Conservation (phyloP, 2,113 vertebrate genomes). For the Ochotona princeps region DNA sequence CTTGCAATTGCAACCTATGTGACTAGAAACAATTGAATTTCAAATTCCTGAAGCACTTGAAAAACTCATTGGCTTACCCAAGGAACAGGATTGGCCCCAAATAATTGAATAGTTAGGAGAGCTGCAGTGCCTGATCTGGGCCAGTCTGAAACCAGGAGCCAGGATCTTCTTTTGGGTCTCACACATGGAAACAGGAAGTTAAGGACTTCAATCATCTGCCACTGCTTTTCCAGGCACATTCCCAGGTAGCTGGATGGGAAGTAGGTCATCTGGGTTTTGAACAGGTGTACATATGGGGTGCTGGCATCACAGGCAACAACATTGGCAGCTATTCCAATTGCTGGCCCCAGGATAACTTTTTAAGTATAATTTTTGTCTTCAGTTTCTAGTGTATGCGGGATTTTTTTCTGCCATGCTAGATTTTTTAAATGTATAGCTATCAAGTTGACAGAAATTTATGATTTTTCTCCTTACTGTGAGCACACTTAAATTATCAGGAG, state of each 20-base stretch:
- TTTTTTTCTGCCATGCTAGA: neutral
- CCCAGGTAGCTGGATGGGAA: too few relatives aligned
- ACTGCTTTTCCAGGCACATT: too few relatives aligned
- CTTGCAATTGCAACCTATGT: neutral
- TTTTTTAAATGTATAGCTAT: neutral
- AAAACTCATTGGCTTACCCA: neutral
- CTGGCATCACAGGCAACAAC: neutral
- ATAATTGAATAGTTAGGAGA: constrained; percentile 16
- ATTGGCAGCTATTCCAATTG: neutral
- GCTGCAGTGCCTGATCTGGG: too few relatives aligned
- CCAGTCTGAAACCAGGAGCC: too few relatives aligned
- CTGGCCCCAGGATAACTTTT: too few relatives aligned
- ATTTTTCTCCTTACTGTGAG: neutral
- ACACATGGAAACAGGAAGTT: too few relatives aligned
- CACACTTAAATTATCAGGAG: neutral
- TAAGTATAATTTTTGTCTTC: neutral
- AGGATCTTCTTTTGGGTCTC: too few relatives aligned
- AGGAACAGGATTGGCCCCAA: neutral
- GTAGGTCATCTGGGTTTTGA: too few relatives aligned
- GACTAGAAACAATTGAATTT: neutral
- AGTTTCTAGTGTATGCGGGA: neutral
- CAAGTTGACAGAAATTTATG: neutral
- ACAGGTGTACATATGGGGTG: neutral
- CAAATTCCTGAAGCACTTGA: neutral
- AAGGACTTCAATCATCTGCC: too few relatives aligned